These are phyloP conservation scores for Uria lomvia DNA, from an alignment of 2,113 vertebrate genomes.

Conservation along the genomic window DNA sequence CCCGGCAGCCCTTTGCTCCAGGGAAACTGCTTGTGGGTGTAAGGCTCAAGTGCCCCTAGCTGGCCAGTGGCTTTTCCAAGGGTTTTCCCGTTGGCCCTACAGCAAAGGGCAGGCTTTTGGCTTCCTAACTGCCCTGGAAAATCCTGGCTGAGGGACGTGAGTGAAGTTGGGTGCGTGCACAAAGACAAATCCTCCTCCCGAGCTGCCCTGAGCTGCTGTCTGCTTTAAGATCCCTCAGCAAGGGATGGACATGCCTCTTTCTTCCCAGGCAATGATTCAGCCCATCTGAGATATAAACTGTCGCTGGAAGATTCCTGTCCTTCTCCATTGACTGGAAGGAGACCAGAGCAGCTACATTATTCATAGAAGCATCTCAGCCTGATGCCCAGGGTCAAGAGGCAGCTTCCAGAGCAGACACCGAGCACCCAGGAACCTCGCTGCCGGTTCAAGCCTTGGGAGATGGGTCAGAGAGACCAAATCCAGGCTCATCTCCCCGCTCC, in stretches of 20 bases:
- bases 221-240: background rate
- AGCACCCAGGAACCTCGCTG: background rate
- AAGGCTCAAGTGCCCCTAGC: background rate
- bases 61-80: background rate
- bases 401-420: background rate
- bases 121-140: background rate
- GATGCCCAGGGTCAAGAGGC: background rate
- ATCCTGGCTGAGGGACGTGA: fast-evolving
- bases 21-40: background rate
- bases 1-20: background rate
- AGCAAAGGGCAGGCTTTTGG: background rate
- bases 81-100: fast-evolving
- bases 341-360: background rate
- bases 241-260: background rate
- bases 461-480: background rate
- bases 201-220: background rate
- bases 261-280: background rate
- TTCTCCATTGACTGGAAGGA: background rate
- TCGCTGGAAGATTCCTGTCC: background rate
- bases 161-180: background rate
- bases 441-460: background rate
- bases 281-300: background rate
- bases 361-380: background rate
- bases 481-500: fast-evolving
- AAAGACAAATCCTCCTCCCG: background rate